Percentiles rank a stretch among this genome's conserved stretches.
These are phyloP conservation scores for Colletes collaris DNA, from an alignment of 2,888 invertebrate species.

Conservation along the genomic window DNA sequence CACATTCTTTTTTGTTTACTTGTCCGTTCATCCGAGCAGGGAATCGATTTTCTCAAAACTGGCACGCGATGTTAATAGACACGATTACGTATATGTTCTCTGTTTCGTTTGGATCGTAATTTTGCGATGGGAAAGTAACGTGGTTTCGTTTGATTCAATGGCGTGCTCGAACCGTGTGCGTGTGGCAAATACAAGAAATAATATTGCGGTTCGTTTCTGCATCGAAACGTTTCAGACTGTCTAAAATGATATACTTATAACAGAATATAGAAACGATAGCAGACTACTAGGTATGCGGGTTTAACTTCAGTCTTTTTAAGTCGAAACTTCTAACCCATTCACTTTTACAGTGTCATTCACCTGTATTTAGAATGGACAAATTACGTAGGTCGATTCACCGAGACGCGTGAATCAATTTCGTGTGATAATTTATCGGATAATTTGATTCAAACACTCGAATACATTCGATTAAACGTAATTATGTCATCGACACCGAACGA, in stretches of 20 bases:
- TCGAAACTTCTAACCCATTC: not conserved
- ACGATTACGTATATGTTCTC: not conserved
- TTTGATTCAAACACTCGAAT: constrained; percentile 4
- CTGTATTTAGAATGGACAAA: not conserved
- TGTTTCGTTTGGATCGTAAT: not conserved
- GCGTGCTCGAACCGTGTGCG: not conserved
- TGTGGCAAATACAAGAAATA: not conserved
- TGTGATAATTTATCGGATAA: not conserved
- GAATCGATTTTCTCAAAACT: constrained; percentile 18
- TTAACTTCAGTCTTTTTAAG: constrained; percentile 4
- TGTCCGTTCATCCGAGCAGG: not conserved
- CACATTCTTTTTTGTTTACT: not conserved
- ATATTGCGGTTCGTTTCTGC: not conserved
- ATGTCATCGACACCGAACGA: constrained; percentile 24
- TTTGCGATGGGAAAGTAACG: not conserved
- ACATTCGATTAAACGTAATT: constrained; percentile 20
- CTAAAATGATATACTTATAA: not conserved
- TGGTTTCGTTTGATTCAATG: not conserved
- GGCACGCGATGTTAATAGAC: constrained; percentile 10
- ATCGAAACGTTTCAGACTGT: not conserved
- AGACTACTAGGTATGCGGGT: not conserved
- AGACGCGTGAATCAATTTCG: not conserved
- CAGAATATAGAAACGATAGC: not conserved
- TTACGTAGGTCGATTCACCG: not conserved
- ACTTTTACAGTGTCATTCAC: not conserved